Base-by-base conservation (phyloP, 2,113 vertebrate genomes). In the Vanacampus margaritifer region DNA sequence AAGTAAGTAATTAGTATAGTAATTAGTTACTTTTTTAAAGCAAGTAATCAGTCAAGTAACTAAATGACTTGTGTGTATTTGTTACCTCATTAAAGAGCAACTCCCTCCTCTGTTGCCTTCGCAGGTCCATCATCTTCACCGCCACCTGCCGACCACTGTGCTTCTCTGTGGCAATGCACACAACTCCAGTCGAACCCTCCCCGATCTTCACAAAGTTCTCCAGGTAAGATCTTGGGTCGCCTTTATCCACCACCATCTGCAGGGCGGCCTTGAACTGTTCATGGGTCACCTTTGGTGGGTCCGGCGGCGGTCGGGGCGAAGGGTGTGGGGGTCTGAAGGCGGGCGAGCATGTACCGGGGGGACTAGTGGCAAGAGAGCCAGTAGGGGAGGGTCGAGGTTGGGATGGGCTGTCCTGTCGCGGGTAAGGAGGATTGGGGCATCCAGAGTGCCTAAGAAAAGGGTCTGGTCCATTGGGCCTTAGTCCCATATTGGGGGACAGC, bases 71-170 rank as follows among this genome's bases (percentile, higher is more conserved):
- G 5, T 41, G 32, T 61, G 21, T 16, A 61, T 9, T 32, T 7
- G 13, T 10, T 85, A 96, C 97, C 95, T 99, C 97, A 24, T 99
- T 99, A 76, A 99, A 99, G 23, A 99, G 95, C 76, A 99, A 88
- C 80, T 99, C 98, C 77, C 98, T 86, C 64, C 98, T 93, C 84
- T 99, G 98, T 86, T 99, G 98, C 87, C 95, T 95, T 68, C 95
- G 90, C 77, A 99, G 89, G 84, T 99, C 96, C 98, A 99, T 99
- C 95, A 98, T 98, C 86, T 99, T 99, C 78, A 99, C 96, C 0
- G 98, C 98, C 84, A 99, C 95, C 80, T 96, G 94, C 36, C 95
- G 89, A 59, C 98, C 97, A 0, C 95, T 97, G 88, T 98, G 95
- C 89, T 95, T 98, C 89, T 99, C 98, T 0, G 93, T 92, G 35